Percentiles rank a stretch among this genome's conserved stretches.
phyloP scores from a whole-genome alignment of 1,140 invertebrate species.

The Ephestia elutella region DNA sequence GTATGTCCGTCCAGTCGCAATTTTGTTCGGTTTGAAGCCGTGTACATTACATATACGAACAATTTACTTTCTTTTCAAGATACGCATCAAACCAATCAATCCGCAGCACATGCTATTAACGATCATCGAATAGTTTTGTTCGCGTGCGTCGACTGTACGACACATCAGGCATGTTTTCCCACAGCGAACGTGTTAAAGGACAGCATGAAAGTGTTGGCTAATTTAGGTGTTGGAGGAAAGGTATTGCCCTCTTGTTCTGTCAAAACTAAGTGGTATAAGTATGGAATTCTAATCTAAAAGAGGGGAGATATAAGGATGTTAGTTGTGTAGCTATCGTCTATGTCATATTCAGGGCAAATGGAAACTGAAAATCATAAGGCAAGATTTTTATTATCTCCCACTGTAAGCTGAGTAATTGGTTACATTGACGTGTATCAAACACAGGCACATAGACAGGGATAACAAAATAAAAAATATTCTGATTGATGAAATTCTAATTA shows the following conservation, averaged over 20 bases:
- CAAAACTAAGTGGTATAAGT: constrained; percentile 4
- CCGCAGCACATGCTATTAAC: no score
- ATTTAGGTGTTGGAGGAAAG: neutral
- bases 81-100: no score
- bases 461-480: constrained; percentile 72
- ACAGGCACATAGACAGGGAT: constrained; percentile 66
- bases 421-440: constrained; percentile 48
- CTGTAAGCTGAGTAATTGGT: constrained; percentile 49
- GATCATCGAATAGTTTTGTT: no score
- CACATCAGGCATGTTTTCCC: no score
- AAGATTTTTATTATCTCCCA: constrained; percentile 70
- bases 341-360: constrained; percentile 39
- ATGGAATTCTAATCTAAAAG: neutral
- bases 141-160: no score
- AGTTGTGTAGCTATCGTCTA: neutral
- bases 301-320: neutral
- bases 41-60: no score
- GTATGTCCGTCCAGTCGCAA: no score
- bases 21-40: no score
- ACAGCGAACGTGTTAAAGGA: no score
- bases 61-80: no score
- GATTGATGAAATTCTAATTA: constrained; percentile 71
- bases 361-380: constrained; percentile 62
- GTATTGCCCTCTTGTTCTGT: constrained; percentile 45
- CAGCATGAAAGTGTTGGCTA: neutral